Conservation (phyloP, 1,140 invertebrate genomes). For the Habropoda laboriosa region DNA sequence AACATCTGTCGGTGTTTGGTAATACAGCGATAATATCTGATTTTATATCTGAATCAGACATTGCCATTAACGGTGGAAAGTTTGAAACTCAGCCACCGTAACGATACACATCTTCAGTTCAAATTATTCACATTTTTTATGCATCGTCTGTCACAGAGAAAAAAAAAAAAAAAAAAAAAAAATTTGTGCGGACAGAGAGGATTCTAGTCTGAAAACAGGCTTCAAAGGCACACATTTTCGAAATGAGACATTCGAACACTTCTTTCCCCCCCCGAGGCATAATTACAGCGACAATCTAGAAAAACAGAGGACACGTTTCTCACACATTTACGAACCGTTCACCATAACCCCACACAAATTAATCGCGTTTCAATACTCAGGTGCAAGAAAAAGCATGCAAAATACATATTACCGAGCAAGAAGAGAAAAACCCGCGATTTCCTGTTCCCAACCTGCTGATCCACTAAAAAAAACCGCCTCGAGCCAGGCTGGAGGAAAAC, state of each 20-base stretch:
- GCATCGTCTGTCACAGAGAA: too few relatives aligned
- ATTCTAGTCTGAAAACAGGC: neutral
- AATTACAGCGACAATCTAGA: too few relatives aligned
- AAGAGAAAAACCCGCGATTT: neutral
- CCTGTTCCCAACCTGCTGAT: neutral
- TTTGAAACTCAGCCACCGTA: neutral
- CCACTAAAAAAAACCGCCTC: too few relatives aligned
- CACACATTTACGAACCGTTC: too few relatives aligned
- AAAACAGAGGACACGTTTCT: too few relatives aligned
- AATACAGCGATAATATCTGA: constrained; percentile 4
- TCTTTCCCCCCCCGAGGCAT: too few relatives aligned
- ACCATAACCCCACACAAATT: too few relatives aligned
- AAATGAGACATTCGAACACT: too few relatives aligned
- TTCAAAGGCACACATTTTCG: neutral
- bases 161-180: neutral
- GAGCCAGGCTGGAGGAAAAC: neutral
- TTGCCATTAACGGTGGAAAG: neutral
- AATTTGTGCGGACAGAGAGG: neutral
- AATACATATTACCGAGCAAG: neutral
- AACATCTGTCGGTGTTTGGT: constrained; percentile 9
- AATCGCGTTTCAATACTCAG: too few relatives aligned
- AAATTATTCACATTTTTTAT: neutral
- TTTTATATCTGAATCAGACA: constrained; percentile 9
- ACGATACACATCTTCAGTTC: neutral
- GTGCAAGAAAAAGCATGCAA: neutral